Conservation (phyloP, 2,113 vertebrate genomes). For the Elgaria multicarinata region DNA sequence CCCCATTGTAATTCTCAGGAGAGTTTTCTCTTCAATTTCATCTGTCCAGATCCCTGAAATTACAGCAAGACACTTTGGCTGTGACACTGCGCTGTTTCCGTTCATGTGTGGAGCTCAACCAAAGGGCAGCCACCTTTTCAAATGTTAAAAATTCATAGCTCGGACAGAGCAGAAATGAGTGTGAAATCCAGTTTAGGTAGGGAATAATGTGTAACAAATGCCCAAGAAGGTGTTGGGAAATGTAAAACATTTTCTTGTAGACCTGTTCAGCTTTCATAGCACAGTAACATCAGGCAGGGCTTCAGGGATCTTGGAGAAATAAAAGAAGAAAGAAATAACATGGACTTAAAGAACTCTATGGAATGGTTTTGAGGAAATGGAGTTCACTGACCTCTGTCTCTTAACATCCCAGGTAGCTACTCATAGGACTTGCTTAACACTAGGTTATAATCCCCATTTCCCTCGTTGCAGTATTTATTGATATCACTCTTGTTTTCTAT, state of each 20-base stretch:
- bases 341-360: background rate
- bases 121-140: background rate
- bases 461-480: background rate
- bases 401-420: constrained; percentile 2
- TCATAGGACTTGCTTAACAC: constrained; percentile 2
- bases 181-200: background rate
- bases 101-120: background rate
- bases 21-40: background rate
- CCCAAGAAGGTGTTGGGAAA: background rate
- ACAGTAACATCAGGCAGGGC: background rate
- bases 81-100: background rate
- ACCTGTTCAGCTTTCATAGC: background rate
- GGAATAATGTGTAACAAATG: background rate
- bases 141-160: background rate
- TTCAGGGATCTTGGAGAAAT: background rate
- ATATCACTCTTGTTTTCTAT: too few species aligned
- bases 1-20: background rate
- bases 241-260: background rate
- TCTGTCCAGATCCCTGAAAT: background rate
- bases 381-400: constrained; percentile 12
- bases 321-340: background rate
- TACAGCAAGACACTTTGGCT: background rate
- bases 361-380: constrained; percentile 17
- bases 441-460: constrained; percentile 12
- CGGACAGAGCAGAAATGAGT: background rate